phyloP scores from a whole-genome alignment of 1,140 invertebrate species.

The Brachionus asplanchnoidis region DNA sequence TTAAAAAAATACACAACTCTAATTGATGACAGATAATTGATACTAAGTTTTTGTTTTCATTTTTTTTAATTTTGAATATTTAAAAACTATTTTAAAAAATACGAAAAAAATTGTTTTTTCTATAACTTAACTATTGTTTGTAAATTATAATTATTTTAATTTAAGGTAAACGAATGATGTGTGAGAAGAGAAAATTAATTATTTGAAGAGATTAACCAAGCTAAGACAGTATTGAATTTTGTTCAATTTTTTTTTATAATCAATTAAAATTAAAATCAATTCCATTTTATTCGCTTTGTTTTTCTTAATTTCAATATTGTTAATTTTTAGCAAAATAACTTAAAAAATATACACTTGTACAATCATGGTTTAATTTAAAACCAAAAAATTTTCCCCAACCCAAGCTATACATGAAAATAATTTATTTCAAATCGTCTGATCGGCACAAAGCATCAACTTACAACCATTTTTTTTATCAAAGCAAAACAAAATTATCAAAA shows the following conservation, averaged over 20 bases:
- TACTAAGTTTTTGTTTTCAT: too few relatives aligned
- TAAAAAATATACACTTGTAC: not conserved
- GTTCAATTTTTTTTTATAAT: not conserved
- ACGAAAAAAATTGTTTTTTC: too few relatives aligned
- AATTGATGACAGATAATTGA: too few relatives aligned
- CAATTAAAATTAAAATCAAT: not conserved
- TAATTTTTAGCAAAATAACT: not conserved
- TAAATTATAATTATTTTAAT: not conserved
- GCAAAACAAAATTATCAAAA: constrained; percentile 23
- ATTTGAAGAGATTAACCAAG: not conserved
- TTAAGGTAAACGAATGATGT: not conserved
- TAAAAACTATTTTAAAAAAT: too few relatives aligned
- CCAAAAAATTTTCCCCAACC: not conserved
- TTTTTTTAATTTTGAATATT: too few relatives aligned
- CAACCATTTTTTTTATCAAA: not conserved
- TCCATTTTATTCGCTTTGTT: not conserved
- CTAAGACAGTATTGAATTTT: not conserved
- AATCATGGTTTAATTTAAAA: not conserved
- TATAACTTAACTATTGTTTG: too few relatives aligned
- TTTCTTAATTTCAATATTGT: not conserved
- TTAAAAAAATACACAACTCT: too few relatives aligned
- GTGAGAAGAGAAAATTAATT: not conserved
- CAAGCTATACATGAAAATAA: not conserved
- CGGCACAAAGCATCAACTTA: constrained; percentile 3
- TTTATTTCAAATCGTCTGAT: not conserved